A percentile compares a stretch with the other conserved stretches of the same genome.
phyloP scores from a whole-genome alignment of 2,113 vertebrate species.

The Oncorhynchus gorbuscha region DNA sequence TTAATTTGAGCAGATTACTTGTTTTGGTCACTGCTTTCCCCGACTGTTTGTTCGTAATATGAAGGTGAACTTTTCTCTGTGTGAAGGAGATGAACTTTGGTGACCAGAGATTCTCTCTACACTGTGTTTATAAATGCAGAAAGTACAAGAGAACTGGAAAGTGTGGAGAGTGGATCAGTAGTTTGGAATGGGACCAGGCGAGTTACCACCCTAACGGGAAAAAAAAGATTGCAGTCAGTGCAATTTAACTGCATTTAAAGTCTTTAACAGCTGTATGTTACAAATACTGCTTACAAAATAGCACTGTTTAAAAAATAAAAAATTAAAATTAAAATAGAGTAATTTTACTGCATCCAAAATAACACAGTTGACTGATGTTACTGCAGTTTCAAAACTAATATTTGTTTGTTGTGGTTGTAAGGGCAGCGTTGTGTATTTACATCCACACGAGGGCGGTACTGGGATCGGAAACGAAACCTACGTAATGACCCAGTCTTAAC shows the following conservation, averaged over 20 bases:
- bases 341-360: not conserved
- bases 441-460: no score
- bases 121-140: constrained; percentile 80
- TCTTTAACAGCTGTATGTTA: no score
- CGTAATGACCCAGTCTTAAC: no score
- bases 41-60: not conserved
- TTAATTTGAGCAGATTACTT: not conserved
- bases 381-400: no score
- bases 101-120: constrained; percentile 30
- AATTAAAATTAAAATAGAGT: no score
- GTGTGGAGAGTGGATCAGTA: constrained; percentile 53
- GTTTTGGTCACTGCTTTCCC: not conserved
- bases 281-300: not conserved
- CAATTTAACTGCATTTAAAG: no score
- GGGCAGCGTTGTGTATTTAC: no score
- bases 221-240: not conserved
- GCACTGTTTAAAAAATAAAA: not conserved
- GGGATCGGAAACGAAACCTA: no score
- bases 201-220: no score
- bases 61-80: not conserved
- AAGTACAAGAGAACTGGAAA: constrained; percentile 75
- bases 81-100: not conserved
- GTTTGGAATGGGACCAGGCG: constrained; percentile 22
- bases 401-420: no score
- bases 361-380: no score